These are phyloP conservation scores for Drosophila subquinaria DNA, from an alignment of 2,888 invertebrate genomes.

Conservation along the genomic window DNA sequence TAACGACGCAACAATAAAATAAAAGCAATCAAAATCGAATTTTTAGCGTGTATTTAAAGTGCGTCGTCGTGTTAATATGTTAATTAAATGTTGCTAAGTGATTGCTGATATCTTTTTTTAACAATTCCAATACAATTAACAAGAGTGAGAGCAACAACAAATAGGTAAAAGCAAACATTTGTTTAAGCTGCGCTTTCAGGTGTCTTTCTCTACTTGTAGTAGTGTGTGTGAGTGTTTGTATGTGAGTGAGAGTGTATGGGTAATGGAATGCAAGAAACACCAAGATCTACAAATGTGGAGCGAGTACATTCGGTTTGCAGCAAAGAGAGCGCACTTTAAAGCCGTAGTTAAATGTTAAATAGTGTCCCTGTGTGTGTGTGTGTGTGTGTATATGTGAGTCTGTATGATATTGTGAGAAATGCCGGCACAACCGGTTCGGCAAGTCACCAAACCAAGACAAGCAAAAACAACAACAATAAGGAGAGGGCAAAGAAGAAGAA, in stretches of 20 bases:
- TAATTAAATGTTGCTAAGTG: conserved; percentile 56
- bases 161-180: conserved; percentile 62
- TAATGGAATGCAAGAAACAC: conserved; percentile 50
- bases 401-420: conserved; percentile 55
- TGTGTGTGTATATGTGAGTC: conserved; percentile 24
- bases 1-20: conserved; percentile 39
- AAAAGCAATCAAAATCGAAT: conserved; percentile 8
- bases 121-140: conserved; percentile 40
- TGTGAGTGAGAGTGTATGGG: conserved; percentile 18
- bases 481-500: conserved; percentile 21
- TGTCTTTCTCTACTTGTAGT: conserved; percentile 11
- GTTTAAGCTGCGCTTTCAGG: conserved; percentile 48
- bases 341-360: conserved; percentile 57
- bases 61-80: conserved; percentile 49
- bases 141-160: conserved; percentile 33
- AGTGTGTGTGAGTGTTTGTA: conserved; percentile 2
- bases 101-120: conserved; percentile 33
- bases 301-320: conserved; percentile 47
- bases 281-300: conserved; percentile 54
- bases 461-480: conserved; percentile 37
- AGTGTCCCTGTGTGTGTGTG: conserved; percentile 41
- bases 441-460: conserved; percentile 66
- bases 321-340: conserved; percentile 52
- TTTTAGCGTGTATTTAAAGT: conserved; percentile 53
- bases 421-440: conserved; percentile 80